Conservation (phyloP, 2,888 invertebrate genomes). For the Cryptus viduatorius region DNA sequence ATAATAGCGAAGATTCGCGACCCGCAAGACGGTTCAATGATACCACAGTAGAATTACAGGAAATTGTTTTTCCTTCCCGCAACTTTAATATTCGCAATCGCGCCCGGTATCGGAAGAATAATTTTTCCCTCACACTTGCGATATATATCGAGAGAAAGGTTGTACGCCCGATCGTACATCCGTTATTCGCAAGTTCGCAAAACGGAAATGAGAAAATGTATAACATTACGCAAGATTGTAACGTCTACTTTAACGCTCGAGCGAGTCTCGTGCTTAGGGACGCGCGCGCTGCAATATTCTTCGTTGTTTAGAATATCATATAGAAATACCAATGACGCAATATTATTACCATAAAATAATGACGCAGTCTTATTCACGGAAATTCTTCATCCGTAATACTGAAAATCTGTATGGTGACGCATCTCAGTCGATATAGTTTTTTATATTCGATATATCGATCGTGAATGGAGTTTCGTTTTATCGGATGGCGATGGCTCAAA, state of each 20-base stretch:
- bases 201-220: constrained; percentile 66
- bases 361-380: constrained; percentile 36
- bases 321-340: constrained; percentile 58
- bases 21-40: neutral
- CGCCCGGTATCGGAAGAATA: constrained; percentile 19
- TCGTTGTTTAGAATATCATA: constrained; percentile 36
- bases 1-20: neutral
- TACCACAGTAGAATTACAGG: neutral
- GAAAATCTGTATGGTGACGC: neutral
- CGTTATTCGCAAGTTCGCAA: constrained; percentile 55
- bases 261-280: constrained; percentile 24
- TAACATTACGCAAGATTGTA: constrained; percentile 63
- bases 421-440: neutral
- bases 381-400: constrained; percentile 28
- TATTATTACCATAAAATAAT: constrained; percentile 37
- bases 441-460: too few relatives aligned
- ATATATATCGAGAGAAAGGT: constrained; percentile 44
- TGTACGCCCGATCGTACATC: constrained; percentile 42
- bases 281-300: neutral
- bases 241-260: constrained; percentile 59
- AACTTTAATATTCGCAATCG: constrained; percentile 30
- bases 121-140: constrained; percentile 8
- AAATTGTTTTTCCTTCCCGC: constrained; percentile 29
- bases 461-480: too few relatives aligned
- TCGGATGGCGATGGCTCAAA: too few relatives aligned